A percentile compares a stretch with the other conserved stretches of the same genome.
Conservation (phyloP, 2,113 vertebrate species). For the Pedetes capensis region DNA sequence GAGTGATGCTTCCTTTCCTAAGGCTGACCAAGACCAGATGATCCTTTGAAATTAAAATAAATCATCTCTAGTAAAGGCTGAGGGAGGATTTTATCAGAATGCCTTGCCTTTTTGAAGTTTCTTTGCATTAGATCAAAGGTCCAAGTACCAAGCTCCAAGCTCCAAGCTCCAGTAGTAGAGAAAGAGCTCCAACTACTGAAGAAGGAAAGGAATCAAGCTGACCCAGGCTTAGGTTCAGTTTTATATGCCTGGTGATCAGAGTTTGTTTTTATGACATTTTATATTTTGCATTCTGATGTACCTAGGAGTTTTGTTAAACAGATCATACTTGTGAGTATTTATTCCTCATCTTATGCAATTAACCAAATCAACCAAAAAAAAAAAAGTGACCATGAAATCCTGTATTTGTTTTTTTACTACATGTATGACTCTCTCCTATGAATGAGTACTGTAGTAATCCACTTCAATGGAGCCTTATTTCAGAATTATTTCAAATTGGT, state of each 20-base stretch:
- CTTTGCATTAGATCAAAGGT: conserved; percentile 8
- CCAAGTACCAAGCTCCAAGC: background rate
- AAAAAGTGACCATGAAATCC: conserved; percentile 67
- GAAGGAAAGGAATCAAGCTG: conserved; percentile 35
- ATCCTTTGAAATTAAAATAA: conserved; percentile 39
- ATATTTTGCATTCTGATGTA: conserved; percentile 75
- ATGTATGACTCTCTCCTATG: conserved; percentile 68
- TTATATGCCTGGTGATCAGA: conserved; percentile 53
- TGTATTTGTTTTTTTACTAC: conserved; percentile 79
- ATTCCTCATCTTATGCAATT: conserved; percentile 82
- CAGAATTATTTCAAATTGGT: conserved; percentile 79
- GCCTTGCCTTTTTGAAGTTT: conserved; percentile 23
- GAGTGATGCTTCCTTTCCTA: conserved; percentile 51
- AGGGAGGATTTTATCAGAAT: conserved; percentile 33
- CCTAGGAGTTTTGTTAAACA: conserved; percentile 74
- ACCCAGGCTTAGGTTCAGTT: background rate
- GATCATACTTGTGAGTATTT: conserved; percentile 77
- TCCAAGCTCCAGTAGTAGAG: background rate
- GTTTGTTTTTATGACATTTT: conserved; percentile 61
- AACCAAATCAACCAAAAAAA: conserved; percentile 77
- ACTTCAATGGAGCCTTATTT: conserved; percentile 73
- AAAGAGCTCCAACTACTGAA: background rate
- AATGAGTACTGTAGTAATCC: conserved; percentile 78
- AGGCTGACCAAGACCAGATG: conserved; percentile 52
- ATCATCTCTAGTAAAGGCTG: conserved; percentile 25